These are phyloP conservation scores for Galagoides demidoff DNA, from an alignment of 2,797 vertebrate genomes.

Conservation along the genomic window DNA sequence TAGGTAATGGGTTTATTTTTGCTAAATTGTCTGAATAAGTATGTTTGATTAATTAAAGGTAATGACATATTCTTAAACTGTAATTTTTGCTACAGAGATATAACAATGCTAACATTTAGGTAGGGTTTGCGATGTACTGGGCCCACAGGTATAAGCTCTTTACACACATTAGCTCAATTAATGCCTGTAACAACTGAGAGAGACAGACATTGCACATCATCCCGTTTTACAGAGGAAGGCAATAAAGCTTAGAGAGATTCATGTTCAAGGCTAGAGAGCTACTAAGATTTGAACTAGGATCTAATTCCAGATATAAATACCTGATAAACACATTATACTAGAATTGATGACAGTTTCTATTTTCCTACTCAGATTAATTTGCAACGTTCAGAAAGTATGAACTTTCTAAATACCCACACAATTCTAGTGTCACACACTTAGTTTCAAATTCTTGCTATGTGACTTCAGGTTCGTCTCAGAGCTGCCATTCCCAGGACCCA, in stretches of 20 bases:
- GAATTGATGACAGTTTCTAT: neutral
- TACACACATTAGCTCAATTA: constrained; percentile 43
- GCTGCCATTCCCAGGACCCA: neutral
- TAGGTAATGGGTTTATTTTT: constrained; percentile 55
- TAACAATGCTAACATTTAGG: constrained; percentile 16
- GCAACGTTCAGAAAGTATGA: neutral
- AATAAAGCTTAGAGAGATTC: constrained; percentile 17
- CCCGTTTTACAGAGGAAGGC: constrained; percentile 42
- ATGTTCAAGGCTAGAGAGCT: neutral
- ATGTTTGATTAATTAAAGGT: constrained; percentile 64
- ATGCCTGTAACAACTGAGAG: neutral
- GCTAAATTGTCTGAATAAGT: constrained; percentile 51
- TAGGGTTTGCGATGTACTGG: neutral
- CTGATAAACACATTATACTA: neutral
- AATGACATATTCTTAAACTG: constrained; percentile 25
- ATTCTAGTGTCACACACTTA: neutral
- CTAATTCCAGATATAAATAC: neutral
- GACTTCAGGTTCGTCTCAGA: neutral
- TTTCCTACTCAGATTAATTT: constrained; percentile 46
- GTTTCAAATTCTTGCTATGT: constrained; percentile 35
- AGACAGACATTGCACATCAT: neutral
- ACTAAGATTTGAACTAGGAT: constrained; percentile 27
- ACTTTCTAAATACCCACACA: neutral
- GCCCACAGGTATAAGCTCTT: constrained; percentile 2
- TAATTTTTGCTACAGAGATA: constrained; percentile 28